phyloP scores from a whole-genome alignment of 2,797 vertebrate genomes.

The Onychomys leucogaster region DNA sequence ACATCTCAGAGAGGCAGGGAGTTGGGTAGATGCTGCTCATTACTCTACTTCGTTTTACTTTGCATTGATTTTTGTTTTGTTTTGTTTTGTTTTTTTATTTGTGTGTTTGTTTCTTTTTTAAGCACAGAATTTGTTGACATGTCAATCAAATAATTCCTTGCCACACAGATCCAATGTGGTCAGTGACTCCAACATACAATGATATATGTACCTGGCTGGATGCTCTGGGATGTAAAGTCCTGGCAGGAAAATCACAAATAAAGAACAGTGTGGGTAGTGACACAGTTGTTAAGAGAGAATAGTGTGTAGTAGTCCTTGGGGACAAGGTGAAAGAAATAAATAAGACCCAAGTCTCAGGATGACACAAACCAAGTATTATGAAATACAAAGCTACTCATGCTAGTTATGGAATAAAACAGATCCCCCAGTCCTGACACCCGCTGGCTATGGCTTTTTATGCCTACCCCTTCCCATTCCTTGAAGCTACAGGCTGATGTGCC shows the following conservation, averaged over 20 bases:
- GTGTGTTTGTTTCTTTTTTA: neutral
- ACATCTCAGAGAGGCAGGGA: neutral
- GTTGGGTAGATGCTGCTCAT: neutral
- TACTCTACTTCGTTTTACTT: neutral
- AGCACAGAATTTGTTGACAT: neutral
- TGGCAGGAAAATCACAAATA: neutral
- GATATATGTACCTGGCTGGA: neutral
- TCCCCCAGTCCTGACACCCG: accelerated
- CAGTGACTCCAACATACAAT: neutral
- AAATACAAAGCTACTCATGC: accelerated
- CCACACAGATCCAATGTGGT: neutral
- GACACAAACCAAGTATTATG: neutral
- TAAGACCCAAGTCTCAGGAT: neutral
- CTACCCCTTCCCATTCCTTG: neutral
- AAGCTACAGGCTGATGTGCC: no score
- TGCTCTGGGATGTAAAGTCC: accelerated
- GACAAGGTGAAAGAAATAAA: neutral
- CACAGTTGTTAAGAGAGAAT: accelerated
- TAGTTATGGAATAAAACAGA: no score
- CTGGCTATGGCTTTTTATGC: no score
- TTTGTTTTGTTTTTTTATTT: no score
- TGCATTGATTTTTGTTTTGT: neutral
- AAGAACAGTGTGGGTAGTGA: no score
- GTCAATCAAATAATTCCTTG: neutral
- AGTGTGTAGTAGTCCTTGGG: neutral